A percentile compares a stretch with the other conserved stretches of the same genome.
These are phyloP conservation scores for Chloropsis hardwickii DNA, from an alignment of 2,113 vertebrate species.

Conservation along the genomic window DNA sequence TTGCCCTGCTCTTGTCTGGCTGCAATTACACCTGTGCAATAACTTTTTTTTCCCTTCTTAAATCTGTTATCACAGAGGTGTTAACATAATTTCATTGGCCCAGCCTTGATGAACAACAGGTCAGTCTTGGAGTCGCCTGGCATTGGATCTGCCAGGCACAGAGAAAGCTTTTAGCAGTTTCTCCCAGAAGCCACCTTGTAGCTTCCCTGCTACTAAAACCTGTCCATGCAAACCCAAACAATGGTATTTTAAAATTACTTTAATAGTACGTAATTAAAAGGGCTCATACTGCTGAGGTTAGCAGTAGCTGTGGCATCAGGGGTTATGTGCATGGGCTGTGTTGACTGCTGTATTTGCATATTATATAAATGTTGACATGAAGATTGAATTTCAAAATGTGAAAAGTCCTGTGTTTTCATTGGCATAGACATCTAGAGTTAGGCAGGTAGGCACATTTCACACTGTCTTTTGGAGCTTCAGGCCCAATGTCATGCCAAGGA, in stretches of 20 bases:
- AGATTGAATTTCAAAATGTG: neutral
- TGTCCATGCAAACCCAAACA: neutral
- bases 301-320: neutral
- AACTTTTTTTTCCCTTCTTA: neutral
- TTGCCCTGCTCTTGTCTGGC: neutral
- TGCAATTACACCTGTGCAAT: neutral
- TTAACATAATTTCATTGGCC: neutral
- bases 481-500: neutral
- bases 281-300: neutral
- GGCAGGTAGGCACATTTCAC: neutral
- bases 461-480: neutral
- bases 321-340: neutral
- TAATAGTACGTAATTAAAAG: neutral
- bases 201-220: neutral
- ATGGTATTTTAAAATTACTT: neutral
- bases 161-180: neutral
- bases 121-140: neutral
- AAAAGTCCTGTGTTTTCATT: neutral
- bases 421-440: neutral
- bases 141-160: neutral
- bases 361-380: neutral
- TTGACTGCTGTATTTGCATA: neutral
- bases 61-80: neutral
- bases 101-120: accelerated
- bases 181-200: neutral